These are phyloP conservation scores for Cassiopea xamachana DNA, from an alignment of 30 jellyfish, hydroid and myxozoan genomes.

Conservation along the genomic window DNA sequence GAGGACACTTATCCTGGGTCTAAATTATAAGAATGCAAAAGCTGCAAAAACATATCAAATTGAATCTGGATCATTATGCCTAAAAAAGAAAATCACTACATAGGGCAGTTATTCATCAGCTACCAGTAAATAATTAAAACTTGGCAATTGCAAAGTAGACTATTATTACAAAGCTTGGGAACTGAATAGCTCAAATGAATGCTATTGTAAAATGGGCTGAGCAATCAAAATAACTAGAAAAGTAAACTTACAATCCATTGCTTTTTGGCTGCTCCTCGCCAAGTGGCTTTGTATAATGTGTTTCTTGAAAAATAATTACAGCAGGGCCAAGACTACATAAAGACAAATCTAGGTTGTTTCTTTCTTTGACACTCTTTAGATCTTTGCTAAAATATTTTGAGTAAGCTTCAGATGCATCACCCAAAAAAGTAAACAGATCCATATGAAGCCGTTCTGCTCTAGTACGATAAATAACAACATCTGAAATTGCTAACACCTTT, in stretches of 20 bases:
- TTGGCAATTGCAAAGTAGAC: too few relatives aligned
- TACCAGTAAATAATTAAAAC: too few relatives aligned
- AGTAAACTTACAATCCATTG: conserved; percentile 74
- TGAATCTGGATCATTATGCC: too few relatives aligned
- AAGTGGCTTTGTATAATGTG: conserved; percentile 96
- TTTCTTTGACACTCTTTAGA: conserved; percentile 86
- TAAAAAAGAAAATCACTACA: too few relatives aligned
- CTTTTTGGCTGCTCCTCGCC: conserved; percentile 72
- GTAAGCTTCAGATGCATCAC: conserved; percentile 99
- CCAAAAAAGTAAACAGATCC: conserved; percentile 96
- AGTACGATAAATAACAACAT: conserved; percentile 95
- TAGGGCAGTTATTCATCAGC: too few relatives aligned
- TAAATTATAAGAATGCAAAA: too few relatives aligned
- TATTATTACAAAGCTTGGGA: too few relatives aligned
- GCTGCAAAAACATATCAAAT: too few relatives aligned
- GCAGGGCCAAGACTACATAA: conserved; percentile 98
- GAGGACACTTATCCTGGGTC: too few relatives aligned
- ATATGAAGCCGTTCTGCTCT: conserved; percentile 98
- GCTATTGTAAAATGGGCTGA: too few relatives aligned
- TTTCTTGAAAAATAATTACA: conserved; percentile 93
- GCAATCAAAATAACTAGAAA: neutral
- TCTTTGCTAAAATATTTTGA: conserved; percentile 92
- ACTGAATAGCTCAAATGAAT: too few relatives aligned
- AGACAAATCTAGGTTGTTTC: conserved; percentile 83
- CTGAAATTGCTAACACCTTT: conserved; percentile 96